Evolutionary conservation across 1,140 invertebrate genomes (phyloP), one percentile per base, ranked within the genome.

Genomic region (Steinernema khuongi): DNA sequence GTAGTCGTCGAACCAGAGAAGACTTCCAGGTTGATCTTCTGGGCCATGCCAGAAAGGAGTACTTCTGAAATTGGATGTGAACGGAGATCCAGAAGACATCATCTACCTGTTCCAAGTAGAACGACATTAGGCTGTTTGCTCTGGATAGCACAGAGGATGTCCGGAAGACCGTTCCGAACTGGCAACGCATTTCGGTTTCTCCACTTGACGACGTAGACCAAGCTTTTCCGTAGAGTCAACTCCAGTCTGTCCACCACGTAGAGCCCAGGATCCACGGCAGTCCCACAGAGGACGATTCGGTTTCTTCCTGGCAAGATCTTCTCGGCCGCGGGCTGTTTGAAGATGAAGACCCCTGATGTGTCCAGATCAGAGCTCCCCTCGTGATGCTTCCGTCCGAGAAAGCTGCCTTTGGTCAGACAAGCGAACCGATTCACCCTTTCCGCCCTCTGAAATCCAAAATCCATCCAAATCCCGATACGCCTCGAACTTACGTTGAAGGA

Each of bases 141-240:
- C 50, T 60, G 50, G 50, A 60, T 60, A 14, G 50, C 50, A 22
- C 50, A 60, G 50, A 60, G 50, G 26, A 60, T 60, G 22, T 60
- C 50, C 7, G 50, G 50, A 17, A 60, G 22, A 14, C 7, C 50
- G 19, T 22, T 60, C 50, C 50, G 14, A 11, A 60, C 50, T 11
- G 50, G 50, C 11, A 60, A 26, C 11, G 50, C 26, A 22, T 60
- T 60, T 2, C 50, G 50, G 26, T 2, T 60, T 60, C 50, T 7
- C 50, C 50, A 60, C 22, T 60, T 60, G 14, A 60, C 50, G 7
- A 22, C 50, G 50, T 60, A 60, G 19, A 7, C 14, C 50, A 22
- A 60, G 4, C 26, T 60, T 22, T 60, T 60, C 50, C 50, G 11
- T 4, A 60, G 19, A 14, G 4, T 60, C 22, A 60, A 22, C 50